phyloP scores from a whole-genome alignment of 2,113 vertebrate species.

The Burhinus bistriatus region DNA sequence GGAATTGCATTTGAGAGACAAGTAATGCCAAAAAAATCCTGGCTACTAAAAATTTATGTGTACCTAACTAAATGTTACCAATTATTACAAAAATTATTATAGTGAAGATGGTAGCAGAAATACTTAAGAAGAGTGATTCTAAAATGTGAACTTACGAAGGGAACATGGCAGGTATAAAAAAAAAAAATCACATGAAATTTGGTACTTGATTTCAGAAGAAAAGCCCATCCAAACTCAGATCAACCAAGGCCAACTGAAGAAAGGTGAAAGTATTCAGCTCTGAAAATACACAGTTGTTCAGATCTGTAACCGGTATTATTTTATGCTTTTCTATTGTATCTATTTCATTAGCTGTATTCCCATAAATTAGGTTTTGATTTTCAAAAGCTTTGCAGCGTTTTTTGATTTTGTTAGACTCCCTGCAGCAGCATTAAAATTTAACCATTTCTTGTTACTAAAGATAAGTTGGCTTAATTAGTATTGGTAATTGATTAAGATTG shows the following conservation, averaged over 20 bases:
- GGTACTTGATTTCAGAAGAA: neutral
- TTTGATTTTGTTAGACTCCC: neutral
- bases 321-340: neutral
- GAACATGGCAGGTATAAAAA: neutral
- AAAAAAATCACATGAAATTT: neutral
- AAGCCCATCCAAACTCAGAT: neutral
- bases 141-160: neutral
- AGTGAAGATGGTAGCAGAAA: neutral
- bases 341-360: neutral
- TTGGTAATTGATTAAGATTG: neutral
- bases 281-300: neutral
- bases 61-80: neutral
- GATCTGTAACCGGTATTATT: neutral
- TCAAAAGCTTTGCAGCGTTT: neutral
- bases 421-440: neutral
- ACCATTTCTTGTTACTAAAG: neutral
- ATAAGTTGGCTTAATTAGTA: neutral
- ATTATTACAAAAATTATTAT: neutral
- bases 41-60: neutral
- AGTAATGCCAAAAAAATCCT: neutral
- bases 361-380: neutral
- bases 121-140: neutral
- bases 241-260: neutral
- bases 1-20: neutral
- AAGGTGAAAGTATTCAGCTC: neutral